phyloP scores from a whole-genome alignment of 2,888 invertebrate species.

The Polymixis flavicincta region DNA sequence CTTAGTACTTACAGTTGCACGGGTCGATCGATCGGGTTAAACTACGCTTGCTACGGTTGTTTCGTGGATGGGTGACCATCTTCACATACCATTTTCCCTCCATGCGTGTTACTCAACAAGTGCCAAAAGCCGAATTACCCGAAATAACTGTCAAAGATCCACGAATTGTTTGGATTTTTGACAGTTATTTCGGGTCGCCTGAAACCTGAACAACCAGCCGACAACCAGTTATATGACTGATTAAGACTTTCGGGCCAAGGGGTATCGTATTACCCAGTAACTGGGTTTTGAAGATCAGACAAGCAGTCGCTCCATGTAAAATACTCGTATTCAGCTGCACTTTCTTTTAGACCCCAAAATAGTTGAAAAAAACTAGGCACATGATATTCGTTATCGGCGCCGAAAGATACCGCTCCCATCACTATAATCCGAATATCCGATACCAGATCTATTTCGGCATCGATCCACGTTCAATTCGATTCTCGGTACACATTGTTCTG shows the following conservation, averaged over 20 bases:
- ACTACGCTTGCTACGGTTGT: neutral
- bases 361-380: neutral
- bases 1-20: neutral
- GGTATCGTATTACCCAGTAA: neutral
- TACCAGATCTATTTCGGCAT: conserved; percentile 32
- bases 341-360: neutral
- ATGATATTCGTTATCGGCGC: neutral
- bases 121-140: no score
- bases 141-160: no score
- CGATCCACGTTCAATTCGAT: conserved; percentile 40
- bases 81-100: neutral
- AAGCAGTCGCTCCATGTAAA: neutral
- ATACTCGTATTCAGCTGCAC: neutral
- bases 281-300: neutral
- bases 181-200: neutral
- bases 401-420: conserved; percentile 19
- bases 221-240: neutral
- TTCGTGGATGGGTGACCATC: neutral
- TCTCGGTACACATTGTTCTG: conserved; percentile 56
- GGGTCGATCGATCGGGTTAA: neutral
- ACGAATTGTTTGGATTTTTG: no score
- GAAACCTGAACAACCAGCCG: neutral
- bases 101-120: no score
- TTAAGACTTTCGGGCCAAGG: neutral
- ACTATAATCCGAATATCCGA: conserved; percentile 9